Evolutionary conservation across 1,140 invertebrate species (phyloP), one percentile per base, ranked within the genome.

Genomic region (Drosophila varians): DNA sequence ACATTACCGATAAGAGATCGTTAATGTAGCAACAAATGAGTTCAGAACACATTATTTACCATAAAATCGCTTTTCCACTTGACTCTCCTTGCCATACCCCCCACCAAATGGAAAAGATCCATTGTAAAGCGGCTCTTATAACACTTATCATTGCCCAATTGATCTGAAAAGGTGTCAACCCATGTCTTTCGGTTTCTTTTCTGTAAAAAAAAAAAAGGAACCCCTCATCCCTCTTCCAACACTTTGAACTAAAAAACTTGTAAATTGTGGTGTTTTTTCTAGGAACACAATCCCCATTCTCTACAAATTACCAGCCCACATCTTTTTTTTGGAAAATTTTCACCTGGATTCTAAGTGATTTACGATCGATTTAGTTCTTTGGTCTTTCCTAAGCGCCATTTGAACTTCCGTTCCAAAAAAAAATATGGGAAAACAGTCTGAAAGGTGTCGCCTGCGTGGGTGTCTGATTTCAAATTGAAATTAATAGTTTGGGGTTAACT

Each of bases 381-480:
- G 28, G 7, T 66, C 53, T 70, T 62, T 79, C 58, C 72, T 86
- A 68, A 84, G 79, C 79, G 79, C 79, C 79, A 84, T 80, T 86
- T 66, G 79, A 84, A 86, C 80, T 84, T 84, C 79, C 79, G 79
- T 71, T 83, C 48, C 40, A 21, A 75, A 51, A 21, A 38, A 16
- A 31, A 25, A 21, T 31, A 14, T 45, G 18, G 61, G 55, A 38
- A 34, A 65, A 47, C 16, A 34, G 47, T 23, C 21, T 45, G 8
- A 56, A 46, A 74, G 61, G 75, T 73, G 75, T 78, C 55, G 48
- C 45, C 48, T 48, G 78, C 64, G 78, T 82, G 80, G 78, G 78
- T 83, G 78, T 74, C 78, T 40, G 56, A 57, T 62, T 86, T 80
- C 72, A 86, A 80, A 86, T 80, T 57, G 31, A 73, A 84, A 84